A percentile compares a stretch with the other conserved stretches of the same genome.
Conservation (phyloP, 1,140 invertebrate species). For the Trachymyrmex cornetzi region DNA sequence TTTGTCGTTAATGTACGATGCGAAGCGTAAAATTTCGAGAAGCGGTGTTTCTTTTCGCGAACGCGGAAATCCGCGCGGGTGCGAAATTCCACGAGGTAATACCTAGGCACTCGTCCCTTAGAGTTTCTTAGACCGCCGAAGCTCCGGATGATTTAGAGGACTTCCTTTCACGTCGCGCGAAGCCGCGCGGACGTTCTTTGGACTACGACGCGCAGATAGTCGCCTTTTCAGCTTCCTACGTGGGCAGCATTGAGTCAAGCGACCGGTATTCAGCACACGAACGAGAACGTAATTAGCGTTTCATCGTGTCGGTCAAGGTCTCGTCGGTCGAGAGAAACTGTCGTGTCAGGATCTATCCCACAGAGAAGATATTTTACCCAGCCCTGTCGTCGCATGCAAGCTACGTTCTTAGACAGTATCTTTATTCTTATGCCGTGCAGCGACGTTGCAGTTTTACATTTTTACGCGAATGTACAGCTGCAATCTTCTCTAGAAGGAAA, state of each 20-base stretch:
- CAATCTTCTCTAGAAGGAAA: background rate
- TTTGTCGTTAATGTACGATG: slow-evolving; percentile 22
- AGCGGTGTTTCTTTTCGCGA: background rate
- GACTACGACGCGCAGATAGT: slow-evolving; percentile 15
- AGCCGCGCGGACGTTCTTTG: slow-evolving; percentile 18
- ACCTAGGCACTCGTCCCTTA: background rate
- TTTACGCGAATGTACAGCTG: background rate
- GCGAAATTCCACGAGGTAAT: background rate
- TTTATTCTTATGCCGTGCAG: background rate
- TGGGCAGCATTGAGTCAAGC: slow-evolving; percentile 48
- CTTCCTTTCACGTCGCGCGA: slow-evolving; percentile 35
- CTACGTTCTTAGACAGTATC: slow-evolving; percentile 30
- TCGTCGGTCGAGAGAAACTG: slow-evolving; percentile 30
- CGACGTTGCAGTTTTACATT: slow-evolving; percentile 23
- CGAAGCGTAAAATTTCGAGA: background rate
- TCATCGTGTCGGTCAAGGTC: slow-evolving; percentile 49
- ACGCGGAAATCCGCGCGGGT: slow-evolving; percentile 16
- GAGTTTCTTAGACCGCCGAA: background rate
- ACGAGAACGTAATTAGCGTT: slow-evolving; percentile 57
- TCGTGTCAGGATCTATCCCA: slow-evolving; percentile 33
- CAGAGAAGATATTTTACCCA: slow-evolving; percentile 13
- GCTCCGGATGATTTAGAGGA: slow-evolving; percentile 42
- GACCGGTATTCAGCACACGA: slow-evolving; percentile 45
- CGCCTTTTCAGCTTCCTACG: slow-evolving; percentile 41
- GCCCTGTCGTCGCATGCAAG: background rate